Base-by-base conservation (phyloP, 2,797 vertebrate species). In the Pangasius djambal region DNA sequence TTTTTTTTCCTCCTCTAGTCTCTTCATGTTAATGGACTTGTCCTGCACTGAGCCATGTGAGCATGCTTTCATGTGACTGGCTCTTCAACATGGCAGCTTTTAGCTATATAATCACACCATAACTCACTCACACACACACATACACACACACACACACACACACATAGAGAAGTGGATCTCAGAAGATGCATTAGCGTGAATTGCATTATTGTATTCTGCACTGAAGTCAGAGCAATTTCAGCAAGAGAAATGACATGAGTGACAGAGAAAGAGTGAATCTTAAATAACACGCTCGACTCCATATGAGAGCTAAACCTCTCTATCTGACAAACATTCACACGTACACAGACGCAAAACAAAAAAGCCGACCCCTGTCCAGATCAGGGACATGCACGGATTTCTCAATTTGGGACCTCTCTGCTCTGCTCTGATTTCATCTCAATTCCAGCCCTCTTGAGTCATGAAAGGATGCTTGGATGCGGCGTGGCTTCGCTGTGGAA, bases 101-200 rank as follows among this genome's bases (percentile, higher is more conserved):
- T 87, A 90, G 88, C 85, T 93, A 93, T 92, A 94, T 95, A 95
- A 95, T 96, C 95, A 95, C 95, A 94, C 94, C 93, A 95, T 95
- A 95, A 95, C 95, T 95, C 95, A 94, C 91, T 95, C 95, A 16
- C 83, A 67, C 59, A 4, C 61, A 48, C 77, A 4, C 40, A 10
- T 20, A 7, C 34, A n/a, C n/a, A n/a, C 85, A 6, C 69, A 77
- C 79, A 89, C 78, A 72, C 75, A 83, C 85, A 87, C 85, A 78
- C 70, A 75, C 67, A n/a, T 31, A 44, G 25, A 25, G 55, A 34
- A 20, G 37, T 9, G 28, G 69, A 65, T 63, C n/a, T 44, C 69
- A 9, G 28, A 25, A 70, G 44, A 86, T 79, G 83, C 83, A 81
- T 89, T 79, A 70, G 74, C 22, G 50, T 69, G 50, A 70, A 86